Conservation (phyloP, 1,140 invertebrate species). For the Plutomurus gul region DNA sequence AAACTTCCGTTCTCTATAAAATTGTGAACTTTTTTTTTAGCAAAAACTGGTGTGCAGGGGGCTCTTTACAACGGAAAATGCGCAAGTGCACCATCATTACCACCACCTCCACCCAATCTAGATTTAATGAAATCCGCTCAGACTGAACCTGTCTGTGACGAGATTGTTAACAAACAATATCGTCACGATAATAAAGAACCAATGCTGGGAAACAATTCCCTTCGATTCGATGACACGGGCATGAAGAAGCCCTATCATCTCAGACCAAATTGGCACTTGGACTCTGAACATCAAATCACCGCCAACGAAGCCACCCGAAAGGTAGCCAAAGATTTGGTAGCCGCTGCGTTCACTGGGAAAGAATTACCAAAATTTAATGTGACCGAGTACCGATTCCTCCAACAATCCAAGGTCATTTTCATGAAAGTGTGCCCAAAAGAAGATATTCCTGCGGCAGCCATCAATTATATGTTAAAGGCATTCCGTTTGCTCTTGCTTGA, state of each 20-base stretch:
- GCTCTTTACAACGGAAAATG: not conserved
- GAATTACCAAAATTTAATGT: not conserved
- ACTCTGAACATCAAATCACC: constrained; percentile 6
- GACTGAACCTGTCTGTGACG: not conserved
- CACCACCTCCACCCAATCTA: not conserved
- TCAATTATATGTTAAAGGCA: not conserved
- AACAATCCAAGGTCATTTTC: not conserved
- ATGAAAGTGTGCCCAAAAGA: not conserved
- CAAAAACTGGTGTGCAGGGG: not conserved
- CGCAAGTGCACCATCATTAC: not conserved
- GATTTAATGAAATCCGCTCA: not conserved
- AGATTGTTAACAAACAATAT: not conserved
- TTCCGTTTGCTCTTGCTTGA: not conserved
- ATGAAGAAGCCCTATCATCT: not conserved
- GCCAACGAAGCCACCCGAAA: not conserved
- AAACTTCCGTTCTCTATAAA: not conserved
- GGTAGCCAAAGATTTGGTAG: constrained; percentile 4
- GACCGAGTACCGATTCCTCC: not conserved
- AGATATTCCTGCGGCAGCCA: not conserved
- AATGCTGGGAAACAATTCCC: not conserved
- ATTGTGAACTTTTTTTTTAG: not conserved
- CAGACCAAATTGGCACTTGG: not conserved
- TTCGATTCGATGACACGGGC: not conserved
- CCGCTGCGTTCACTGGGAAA: not conserved
- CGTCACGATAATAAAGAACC: not conserved